A percentile compares a stretch with the other conserved stretches of the same genome.
Evolutionary conservation across 2,113 vertebrate species (phyloP).

Genomic region (Elachura formosa): DNA sequence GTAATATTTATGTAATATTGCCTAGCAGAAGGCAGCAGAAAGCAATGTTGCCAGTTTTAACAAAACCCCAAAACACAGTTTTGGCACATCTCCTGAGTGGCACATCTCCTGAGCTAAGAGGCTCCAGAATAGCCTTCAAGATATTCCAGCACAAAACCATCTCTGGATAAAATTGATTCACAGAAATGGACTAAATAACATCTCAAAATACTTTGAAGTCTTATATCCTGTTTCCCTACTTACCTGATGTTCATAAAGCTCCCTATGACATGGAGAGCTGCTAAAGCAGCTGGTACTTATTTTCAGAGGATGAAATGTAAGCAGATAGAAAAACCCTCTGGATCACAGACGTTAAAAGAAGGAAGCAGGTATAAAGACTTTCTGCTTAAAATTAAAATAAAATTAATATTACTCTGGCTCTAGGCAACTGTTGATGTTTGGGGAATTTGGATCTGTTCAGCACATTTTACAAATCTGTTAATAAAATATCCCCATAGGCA

Average conservation of each 20-base stretch:
- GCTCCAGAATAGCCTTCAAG: not conserved
- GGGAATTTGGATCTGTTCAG: not conserved
- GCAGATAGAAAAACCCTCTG: not conserved
- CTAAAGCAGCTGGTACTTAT: not conserved
- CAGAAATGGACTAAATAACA: not conserved
- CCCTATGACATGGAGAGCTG: not conserved
- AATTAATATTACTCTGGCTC: not conserved
- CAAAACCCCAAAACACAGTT: not conserved
- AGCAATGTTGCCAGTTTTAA: not conserved
- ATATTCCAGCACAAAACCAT: not conserved
- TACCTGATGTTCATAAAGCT: not conserved
- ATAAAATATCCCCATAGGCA: not conserved
- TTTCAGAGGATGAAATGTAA: not conserved
- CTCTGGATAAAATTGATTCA: not conserved
- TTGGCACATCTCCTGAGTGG: not conserved
- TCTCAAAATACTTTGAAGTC: not conserved
- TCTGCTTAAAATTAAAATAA: not conserved
- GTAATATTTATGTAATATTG: not conserved
- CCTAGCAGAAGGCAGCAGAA: not conserved
- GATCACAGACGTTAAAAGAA: not conserved
- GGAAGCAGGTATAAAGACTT: not conserved
- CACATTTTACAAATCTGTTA: not conserved
- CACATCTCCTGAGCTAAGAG: not conserved
- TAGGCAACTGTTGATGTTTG: not conserved
- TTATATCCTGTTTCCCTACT: not conserved